Base-by-base conservation (phyloP, 2,888 invertebrate genomes). In the Onthophagus sagittarius region DNA sequence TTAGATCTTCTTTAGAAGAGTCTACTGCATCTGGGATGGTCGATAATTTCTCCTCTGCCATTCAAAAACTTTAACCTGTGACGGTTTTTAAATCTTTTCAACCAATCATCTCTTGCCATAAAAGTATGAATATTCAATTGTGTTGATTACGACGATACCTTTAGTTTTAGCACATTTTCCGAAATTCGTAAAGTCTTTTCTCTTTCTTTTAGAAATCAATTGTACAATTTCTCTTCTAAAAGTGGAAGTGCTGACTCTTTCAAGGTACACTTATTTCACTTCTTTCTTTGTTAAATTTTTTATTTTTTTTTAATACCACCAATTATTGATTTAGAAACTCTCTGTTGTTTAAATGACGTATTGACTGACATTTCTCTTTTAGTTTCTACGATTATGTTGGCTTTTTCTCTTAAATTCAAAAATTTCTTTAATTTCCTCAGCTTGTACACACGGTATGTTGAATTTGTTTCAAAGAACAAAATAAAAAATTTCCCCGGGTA, bases 361-460 rank as follows among this genome's bases (percentile, higher is more conserved):
- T 32, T 31, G 69, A 69, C 69, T 69, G 69, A 69, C 5, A 31
- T 31, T 31, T 31, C 31, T 31, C 31, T 69, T 69, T 69, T 33
- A 69, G 33, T 7, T 69, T 69, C 69, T 69, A 32, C 69, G 69
- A 69, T 69, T 69, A 31, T 0, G 32, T 69, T 65, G 65, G 70
- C 32, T 69, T 69, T 69, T 69, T 69, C 39, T 6, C 69, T 31
- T 69, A 31, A 69, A 69, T 33, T 69, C 69, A 31, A 69, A 69
- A 69, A 33, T 69, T 31, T 69, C 31, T 69, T 15, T 69, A 69
- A 11, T 69, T 69, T 69, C 13, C 32, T 31, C 32, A 69, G 32
- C 32, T 69, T 69, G 69, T 23, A 5, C 69, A 53, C 39, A 53
- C 11, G 7, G 6, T 53, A 63, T 63, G 63, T 63, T 11, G 63